A percentile compares a stretch with the other conserved stretches of the same genome.
Conservation (phyloP, 2,113 vertebrate species). For the Hemibagrus wyckioides region DNA sequence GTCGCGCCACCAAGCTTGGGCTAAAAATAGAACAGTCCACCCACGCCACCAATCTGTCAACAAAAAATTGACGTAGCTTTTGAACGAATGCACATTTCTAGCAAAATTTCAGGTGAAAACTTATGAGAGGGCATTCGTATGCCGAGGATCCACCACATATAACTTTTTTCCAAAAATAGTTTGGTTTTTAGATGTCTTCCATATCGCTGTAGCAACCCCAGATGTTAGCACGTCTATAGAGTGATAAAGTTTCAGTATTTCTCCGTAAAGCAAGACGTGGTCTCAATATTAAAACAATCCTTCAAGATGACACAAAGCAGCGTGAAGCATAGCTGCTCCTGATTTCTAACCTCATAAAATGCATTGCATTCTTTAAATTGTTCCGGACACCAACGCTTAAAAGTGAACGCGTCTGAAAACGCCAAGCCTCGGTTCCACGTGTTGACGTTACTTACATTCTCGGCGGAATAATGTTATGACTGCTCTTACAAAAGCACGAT, state of each 20-base stretch:
- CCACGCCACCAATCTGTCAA: too few species aligned
- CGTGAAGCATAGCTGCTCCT: background rate
- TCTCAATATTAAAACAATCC: background rate
- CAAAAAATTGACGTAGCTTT: too few species aligned
- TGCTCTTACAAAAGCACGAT: background rate
- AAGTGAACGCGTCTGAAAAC: background rate
- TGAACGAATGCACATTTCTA: too few species aligned
- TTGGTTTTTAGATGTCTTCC: background rate
- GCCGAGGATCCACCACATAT: too few species aligned
- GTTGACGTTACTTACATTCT: background rate
- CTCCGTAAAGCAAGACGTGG: background rate
- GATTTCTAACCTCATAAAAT: background rate
- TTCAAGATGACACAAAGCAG: background rate
- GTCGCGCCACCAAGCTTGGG: too few species aligned
- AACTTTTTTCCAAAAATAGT: too few species aligned
- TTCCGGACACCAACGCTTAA: background rate
- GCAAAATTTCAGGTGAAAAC: too few species aligned
- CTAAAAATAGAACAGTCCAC: too few species aligned
- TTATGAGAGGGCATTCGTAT: too few species aligned
- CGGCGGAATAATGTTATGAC: background rate
- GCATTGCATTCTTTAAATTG: background rate
- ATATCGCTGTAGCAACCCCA: background rate
- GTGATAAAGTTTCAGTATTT: background rate
- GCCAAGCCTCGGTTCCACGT: background rate
- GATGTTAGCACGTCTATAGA: background rate